Evolutionary conservation across 1,140 invertebrate species (phyloP), one percentile per base, ranked within the genome.

Genomic region (Pteromalus puparum): DNA sequence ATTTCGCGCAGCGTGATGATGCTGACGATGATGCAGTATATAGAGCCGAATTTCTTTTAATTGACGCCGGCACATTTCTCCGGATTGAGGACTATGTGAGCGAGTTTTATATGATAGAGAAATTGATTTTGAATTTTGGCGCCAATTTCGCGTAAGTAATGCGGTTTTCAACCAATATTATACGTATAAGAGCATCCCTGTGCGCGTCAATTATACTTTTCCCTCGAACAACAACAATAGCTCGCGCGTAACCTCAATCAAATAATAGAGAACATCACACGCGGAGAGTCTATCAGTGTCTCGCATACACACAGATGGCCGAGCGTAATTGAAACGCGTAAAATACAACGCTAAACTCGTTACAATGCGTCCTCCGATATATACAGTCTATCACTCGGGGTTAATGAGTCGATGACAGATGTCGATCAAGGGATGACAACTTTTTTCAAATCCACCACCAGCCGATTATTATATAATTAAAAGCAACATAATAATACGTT

Each of bases 31-130:
- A 3, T 68, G 26, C 68, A 28, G 6, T 28, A 42, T 46, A 13
- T 21, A 38, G 75, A 24, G 38, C 80, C 84, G 80, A 85, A 85
- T 82, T 79, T 85, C 68, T 78, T 46, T 48, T 61, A 81, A 68
- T 85, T 81, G 78, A 26, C 61, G 38, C 38, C 38, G 38, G 38
- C 38, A 42, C 61, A 65, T 65, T 65, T 65, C 61, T 18, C 61
- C 61, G 0, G 38, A 34, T 34, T 5, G 5, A 34, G 5, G 34
- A 9, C 1, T 6, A 10, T 42, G 10, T 42, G 38, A 1, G 38
- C 38, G 38, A 42, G 5, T 10, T 42, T 10, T 42, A 9, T 42
- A 1, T 0, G 6, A 9, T 7, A 4, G 38, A 42, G 38, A 34
- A 34, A 34, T 34, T 34, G 30, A 34, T 34, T 34, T 34, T 5